Evolutionary conservation across 2,888 invertebrate genomes (phyloP).

Genomic region (Himalopsyche tibetana): DNA sequence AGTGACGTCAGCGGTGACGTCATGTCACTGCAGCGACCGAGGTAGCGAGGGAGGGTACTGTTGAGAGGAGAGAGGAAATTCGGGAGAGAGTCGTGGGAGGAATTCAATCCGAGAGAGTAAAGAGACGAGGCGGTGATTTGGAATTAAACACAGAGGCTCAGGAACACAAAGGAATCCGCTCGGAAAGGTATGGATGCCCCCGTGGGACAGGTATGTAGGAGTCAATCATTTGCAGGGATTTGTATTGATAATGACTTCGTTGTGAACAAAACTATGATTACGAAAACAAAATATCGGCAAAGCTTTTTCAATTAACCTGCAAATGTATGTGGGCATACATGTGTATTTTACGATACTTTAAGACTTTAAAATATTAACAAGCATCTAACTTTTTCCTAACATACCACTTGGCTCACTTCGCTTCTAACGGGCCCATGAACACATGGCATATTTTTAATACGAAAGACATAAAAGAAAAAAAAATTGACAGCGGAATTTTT

Average conservation of each 20-base stretch:
- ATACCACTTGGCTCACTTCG: too few species aligned
- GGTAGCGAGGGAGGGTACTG: slow-evolving; percentile 5
- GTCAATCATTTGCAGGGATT: not conserved
- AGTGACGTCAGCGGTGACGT: slow-evolving; percentile 58
- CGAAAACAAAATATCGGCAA: too few species aligned
- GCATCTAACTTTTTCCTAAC: too few species aligned
- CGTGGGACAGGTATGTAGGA: not conserved
- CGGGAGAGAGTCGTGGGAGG: slow-evolving; percentile 26
- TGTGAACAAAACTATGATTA: too few species aligned
- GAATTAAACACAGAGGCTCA: slow-evolving; percentile 31
- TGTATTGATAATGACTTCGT: not conserved
- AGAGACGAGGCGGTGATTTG: slow-evolving; percentile 45
- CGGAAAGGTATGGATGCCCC: not conserved
- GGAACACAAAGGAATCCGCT: slow-evolving; percentile 1
- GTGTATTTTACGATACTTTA: too few species aligned
- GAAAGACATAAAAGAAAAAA: too few species aligned
- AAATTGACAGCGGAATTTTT: too few species aligned
- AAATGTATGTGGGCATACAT: too few species aligned
- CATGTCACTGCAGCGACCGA: slow-evolving; percentile 49
- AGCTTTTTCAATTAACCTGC: too few species aligned
- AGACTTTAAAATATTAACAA: too few species aligned
- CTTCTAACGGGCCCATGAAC: too few species aligned
- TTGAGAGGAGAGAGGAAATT: not conserved
- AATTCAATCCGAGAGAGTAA: slow-evolving; percentile 29
- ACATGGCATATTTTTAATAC: too few species aligned